Conservation (phyloP, 2,797 vertebrate genomes). For the Poeciliopsis turneri region DNA sequence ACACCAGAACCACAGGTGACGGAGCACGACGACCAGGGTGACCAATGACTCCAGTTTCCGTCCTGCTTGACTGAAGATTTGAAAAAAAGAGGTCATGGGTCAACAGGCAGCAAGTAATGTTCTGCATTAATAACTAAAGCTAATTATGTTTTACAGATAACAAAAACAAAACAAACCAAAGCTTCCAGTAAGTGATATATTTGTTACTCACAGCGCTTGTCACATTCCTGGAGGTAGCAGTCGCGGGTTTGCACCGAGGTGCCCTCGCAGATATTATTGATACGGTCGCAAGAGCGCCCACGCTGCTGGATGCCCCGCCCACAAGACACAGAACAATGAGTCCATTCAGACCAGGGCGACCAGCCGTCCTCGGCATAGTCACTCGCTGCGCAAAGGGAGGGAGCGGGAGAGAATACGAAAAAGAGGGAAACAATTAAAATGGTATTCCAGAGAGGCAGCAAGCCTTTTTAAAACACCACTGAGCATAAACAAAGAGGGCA, state of each 20-base stretch:
- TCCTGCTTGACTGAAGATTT: conserved; percentile 90
- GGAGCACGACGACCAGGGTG: conserved; percentile 97
- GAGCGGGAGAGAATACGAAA: conserved; percentile 64
- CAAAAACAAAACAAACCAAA: neutral
- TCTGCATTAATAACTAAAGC: neutral
- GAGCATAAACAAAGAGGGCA: conserved; percentile 65
- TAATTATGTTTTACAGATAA: neutral
- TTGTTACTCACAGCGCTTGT: conserved; percentile 93
- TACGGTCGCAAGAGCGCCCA: conserved; percentile 97
- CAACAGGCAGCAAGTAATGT: conserved; percentile 26
- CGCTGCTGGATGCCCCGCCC: conserved; percentile 97
- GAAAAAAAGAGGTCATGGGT: conserved; percentile 41
- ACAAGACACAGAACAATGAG: conserved; percentile 95
- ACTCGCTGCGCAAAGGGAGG: conserved; percentile 82
- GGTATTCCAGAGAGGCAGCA: conserved; percentile 72
- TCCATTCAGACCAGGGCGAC: conserved; percentile 99
- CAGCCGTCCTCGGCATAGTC: conserved; percentile 96
- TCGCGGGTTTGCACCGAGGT: conserved; percentile 97
- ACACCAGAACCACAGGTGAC: conserved; percentile 92
- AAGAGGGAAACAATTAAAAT: conserved; percentile 71
- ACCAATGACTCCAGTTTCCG: conserved; percentile 98
- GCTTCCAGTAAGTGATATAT: neutral
- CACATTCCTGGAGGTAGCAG: conserved; percentile 96
- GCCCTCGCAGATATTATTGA: conserved; percentile 96
- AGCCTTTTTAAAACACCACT: conserved; percentile 60